phyloP scores from a whole-genome alignment of 2,888 invertebrate genomes.

The Microlaimidae sp. region DNA sequence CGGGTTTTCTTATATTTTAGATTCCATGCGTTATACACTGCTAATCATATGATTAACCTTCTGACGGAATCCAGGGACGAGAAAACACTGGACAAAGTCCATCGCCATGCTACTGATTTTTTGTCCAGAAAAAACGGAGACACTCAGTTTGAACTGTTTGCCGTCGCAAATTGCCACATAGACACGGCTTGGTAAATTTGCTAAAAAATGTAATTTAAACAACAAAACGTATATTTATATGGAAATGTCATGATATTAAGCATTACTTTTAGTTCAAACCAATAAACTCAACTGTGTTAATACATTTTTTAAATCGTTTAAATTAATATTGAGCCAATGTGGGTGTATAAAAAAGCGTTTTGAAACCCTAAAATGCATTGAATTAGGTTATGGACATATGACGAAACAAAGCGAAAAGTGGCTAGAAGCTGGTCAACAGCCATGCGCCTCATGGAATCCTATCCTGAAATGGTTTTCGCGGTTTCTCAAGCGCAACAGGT shows the following conservation, averaged over 20 bases:
- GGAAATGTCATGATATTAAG: too few relatives aligned
- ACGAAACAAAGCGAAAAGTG: slow-evolving; percentile 43
- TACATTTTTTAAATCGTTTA: too few relatives aligned
- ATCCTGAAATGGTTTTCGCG: slow-evolving; percentile 40
- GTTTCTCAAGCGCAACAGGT: slow-evolving; percentile 39
- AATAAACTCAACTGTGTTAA: too few relatives aligned
- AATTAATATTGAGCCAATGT: too few relatives aligned
- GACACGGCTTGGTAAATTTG: slow-evolving; percentile 42
- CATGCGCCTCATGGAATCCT: slow-evolving; percentile 40
- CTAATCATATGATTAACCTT: slow-evolving; percentile 41
- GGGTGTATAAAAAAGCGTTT: too few relatives aligned
- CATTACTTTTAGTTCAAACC: too few relatives aligned
- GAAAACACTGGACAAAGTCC: not conserved
- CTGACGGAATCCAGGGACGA: slow-evolving; percentile 20
- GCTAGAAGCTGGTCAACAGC: slow-evolving; percentile 42
- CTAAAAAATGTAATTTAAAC: too few relatives aligned
- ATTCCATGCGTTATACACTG: slow-evolving; percentile 41
- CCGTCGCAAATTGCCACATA: slow-evolving; percentile 44
- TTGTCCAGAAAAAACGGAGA: not conserved
- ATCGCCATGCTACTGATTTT: not conserved
- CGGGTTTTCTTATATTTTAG: too few relatives aligned
- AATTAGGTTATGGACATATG: slow-evolving; percentile 44
- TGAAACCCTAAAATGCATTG: too few relatives aligned
- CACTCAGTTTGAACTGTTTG: slow-evolving; percentile 17
- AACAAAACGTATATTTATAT: too few relatives aligned